Evolutionary conservation across 2,797 vertebrate genomes (phyloP).

Genomic region (Enteromius viviparus): DNA sequence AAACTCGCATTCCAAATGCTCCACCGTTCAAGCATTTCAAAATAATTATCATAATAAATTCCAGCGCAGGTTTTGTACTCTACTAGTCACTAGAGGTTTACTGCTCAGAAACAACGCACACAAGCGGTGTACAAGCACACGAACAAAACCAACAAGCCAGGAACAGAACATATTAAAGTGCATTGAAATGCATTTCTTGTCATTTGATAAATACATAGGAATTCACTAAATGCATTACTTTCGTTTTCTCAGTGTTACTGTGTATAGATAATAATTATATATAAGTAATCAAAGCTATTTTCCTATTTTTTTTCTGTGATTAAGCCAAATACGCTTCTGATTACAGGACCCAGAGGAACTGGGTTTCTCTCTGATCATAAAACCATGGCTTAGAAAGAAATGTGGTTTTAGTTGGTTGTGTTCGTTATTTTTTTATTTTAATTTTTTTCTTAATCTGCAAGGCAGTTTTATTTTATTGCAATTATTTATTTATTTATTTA

Average conservation of each 20-base stretch:
- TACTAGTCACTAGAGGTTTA: conserved; percentile 3
- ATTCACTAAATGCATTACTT: neutral
- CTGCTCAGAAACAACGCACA: neutral
- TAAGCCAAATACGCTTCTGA: conserved; percentile 65
- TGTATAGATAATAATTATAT: neutral
- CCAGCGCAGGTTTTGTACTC: conserved; percentile 13
- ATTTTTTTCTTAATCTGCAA: neutral
- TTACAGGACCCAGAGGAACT: conserved; percentile 48
- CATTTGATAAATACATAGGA: neutral
- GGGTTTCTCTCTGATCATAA: conserved; percentile 62
- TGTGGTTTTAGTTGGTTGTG: neutral
- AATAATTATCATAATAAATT: conserved; percentile 20
- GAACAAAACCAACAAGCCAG: neutral
- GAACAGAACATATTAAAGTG: neutral
- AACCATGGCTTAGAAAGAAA: conserved; percentile 49
- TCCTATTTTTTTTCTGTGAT: conserved; percentile 52
- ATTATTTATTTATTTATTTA: too few relatives aligned
- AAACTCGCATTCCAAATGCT: neutral
- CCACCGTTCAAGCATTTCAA: conserved; percentile 1
- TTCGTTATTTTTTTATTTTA: neutral
- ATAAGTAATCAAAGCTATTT: conserved; percentile 46
- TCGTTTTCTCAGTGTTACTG: neutral
- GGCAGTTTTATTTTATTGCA: neutral
- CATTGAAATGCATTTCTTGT: neutral
- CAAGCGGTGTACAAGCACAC: neutral